Base-by-base conservation (phyloP, 2,113 vertebrate species). In the Thermophis baileyi region DNA sequence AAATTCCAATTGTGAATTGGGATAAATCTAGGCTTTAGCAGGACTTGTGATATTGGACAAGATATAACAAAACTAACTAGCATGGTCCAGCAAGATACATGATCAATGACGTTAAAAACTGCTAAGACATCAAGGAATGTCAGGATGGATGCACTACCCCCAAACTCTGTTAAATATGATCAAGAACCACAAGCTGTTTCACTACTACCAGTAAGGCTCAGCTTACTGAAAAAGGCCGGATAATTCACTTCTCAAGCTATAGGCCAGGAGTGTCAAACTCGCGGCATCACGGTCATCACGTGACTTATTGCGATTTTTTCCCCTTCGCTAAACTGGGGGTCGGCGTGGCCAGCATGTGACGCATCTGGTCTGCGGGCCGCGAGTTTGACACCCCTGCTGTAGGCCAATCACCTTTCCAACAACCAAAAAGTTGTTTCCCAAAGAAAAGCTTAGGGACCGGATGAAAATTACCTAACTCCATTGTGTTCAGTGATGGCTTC, bases 221-320 rank as follows among this genome's bases (percentile, higher is more conserved):
- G 6, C 69, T 8, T 50, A 50, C 50, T 50, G 69, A 8, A 35
- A 74, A 74, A 40, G n/a, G 6, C 69, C 16, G 2, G n/a, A 20
- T 40, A 40, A 74, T 18, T 16, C 69, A 35, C 5, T n/a, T n/a
- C 63, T 55, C 22, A 55, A 55, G 2, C 24, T 57, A 24, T 25
- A 57, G 24, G 55, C 55, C 24, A 57, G 55, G 24, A 57, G 2
- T 25, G 54, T 25, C 54, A 57, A 57, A 7, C 54, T 57, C 22
- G 0, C 18, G 1, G 53, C 11, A 1, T 22, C 53, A 57, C 2
- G 22, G 55, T 57, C 24, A 57, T 9, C 55, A 57, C 1, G 4
- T 53, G 24, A 57, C 1, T 0, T 57, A 57, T 57, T 57, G 8
- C 24, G 8, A 25, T 7, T 25, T 0, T 0, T 1, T 24, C 55